Conservation (phyloP, 2,797 vertebrate genomes). For the Echeneis naucrates region DNA sequence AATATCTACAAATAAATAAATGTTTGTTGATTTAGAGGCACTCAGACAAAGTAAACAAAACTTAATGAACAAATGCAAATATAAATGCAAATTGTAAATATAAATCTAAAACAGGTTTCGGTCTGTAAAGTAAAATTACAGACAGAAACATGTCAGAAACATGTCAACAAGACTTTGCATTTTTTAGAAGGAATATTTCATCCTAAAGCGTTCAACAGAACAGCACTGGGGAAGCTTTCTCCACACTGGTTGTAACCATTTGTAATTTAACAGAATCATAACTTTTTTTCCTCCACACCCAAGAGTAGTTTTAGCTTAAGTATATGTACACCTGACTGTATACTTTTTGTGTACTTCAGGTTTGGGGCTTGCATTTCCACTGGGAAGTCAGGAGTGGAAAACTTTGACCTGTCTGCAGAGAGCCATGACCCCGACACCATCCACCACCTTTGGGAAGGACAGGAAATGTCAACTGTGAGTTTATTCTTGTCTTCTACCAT, state of each 20-base stretch:
- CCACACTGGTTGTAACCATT: constrained; percentile 10
- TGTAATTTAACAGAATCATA: neutral
- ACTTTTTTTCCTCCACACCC: neutral
- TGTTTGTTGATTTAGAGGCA: neutral
- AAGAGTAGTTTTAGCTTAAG: neutral
- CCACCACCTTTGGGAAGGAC: neutral
- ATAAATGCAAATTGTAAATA: constrained; percentile 24
- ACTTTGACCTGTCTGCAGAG: neutral
- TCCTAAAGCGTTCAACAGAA: constrained; percentile 24
- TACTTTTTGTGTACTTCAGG: neutral
- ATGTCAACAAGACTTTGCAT: too few species aligned
- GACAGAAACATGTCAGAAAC: too few species aligned
- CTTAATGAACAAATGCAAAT: too few species aligned
- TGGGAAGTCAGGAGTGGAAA: neutral
- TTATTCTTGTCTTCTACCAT: neutral
- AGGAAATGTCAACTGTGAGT: neutral
- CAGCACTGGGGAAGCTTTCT: neutral
- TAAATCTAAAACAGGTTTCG: neutral
- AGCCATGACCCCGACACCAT: neutral
- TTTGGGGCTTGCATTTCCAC: constrained; percentile 1
- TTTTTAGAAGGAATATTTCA: constrained; percentile 11
- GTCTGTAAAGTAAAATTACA: constrained; percentile 3
- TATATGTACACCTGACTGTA: too few species aligned
- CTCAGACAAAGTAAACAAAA: neutral
- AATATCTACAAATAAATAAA: constrained; percentile 18